These are phyloP conservation scores for Phoxinus dragarum DNA, from an alignment of 2,797 vertebrate species.

Conservation along the genomic window DNA sequence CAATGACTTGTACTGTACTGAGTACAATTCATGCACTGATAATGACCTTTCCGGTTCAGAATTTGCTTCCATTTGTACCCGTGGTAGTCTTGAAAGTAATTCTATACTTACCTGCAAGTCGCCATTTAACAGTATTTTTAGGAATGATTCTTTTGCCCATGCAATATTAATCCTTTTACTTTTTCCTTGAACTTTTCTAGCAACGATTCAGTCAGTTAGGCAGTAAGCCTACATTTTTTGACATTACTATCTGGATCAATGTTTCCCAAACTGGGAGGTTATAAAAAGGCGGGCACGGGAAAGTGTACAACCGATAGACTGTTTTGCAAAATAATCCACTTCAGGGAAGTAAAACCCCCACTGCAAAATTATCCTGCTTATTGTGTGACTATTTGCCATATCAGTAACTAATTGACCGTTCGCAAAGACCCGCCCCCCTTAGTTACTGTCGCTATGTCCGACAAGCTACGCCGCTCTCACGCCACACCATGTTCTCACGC, in stretches of 20 bases:
- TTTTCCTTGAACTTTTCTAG: not conserved
- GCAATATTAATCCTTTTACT: not conserved
- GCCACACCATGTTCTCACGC: no score
- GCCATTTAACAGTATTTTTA: conserved; percentile 5
- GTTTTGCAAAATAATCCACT: no score
- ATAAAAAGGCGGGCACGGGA: not conserved
- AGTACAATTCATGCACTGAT: conserved; percentile 20
- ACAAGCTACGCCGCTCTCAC: no score
- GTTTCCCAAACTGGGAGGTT: not conserved
- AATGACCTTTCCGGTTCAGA: conserved; percentile 2
- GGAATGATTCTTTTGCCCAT: not conserved
- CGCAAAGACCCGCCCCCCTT: no score
- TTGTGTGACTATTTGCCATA: not conserved
- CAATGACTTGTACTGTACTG: conserved; percentile 16
- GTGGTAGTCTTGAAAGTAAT: conserved; percentile 5
- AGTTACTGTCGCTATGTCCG: no score
- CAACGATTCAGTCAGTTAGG: not conserved
- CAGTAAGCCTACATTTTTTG: not conserved
- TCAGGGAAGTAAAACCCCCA: no score
- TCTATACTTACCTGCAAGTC: not conserved
- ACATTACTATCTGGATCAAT: not conserved
- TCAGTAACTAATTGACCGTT: not conserved
- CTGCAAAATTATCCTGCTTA: not conserved
- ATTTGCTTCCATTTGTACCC: conserved; percentile 31
- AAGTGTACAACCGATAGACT: no score